Percentiles rank a stretch among this genome's conserved stretches.
phyloP scores from a whole-genome alignment of 2,797 vertebrate species.

The Paedocypris micromegethes region DNA sequence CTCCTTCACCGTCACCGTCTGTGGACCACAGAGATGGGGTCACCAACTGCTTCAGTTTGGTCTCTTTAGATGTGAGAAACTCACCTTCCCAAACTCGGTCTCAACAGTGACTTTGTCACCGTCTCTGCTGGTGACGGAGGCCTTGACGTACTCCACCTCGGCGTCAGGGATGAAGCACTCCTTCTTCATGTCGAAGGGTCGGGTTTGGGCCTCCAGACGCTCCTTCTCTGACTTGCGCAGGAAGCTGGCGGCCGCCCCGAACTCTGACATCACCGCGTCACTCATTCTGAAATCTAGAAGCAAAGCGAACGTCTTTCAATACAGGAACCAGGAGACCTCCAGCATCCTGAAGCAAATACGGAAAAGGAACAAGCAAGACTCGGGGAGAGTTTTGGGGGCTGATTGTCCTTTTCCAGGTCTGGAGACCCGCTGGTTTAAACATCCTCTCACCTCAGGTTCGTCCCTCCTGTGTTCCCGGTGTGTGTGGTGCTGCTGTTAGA shows the following conservation, averaged over 20 bases:
- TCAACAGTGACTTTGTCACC: conserved; percentile 73
- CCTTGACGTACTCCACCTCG: conserved; percentile 72
- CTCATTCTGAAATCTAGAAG: conserved; percentile 48
- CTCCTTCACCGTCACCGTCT: conserved; percentile 67
- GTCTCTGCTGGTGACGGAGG: conserved; percentile 64
- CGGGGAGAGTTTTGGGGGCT: no score
- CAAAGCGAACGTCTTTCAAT: not conserved
- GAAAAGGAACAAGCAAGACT: no score
- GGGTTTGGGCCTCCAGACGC: conserved; percentile 70
- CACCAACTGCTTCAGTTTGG: no score
- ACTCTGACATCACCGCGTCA: conserved; percentile 63
- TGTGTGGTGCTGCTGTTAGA: conserved; percentile 25
- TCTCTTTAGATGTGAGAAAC: no score
- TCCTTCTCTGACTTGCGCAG: conserved; percentile 73
- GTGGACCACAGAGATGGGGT: conserved; percentile 38
- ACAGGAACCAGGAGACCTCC: not conserved
- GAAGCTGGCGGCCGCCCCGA: conserved; percentile 67
- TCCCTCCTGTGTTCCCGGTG: conserved; percentile 3
- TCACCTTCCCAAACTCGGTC: conserved; percentile 68
- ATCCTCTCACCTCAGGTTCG: conserved; percentile 22
- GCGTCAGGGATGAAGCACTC: conserved; percentile 72
- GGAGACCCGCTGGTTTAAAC: no score
- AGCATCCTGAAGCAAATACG: no score
- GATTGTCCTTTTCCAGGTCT: not conserved
- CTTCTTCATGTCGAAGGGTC: conserved; percentile 74